Conservation (phyloP, 1,140 invertebrate species). For the Sycophaga agraensis region DNA sequence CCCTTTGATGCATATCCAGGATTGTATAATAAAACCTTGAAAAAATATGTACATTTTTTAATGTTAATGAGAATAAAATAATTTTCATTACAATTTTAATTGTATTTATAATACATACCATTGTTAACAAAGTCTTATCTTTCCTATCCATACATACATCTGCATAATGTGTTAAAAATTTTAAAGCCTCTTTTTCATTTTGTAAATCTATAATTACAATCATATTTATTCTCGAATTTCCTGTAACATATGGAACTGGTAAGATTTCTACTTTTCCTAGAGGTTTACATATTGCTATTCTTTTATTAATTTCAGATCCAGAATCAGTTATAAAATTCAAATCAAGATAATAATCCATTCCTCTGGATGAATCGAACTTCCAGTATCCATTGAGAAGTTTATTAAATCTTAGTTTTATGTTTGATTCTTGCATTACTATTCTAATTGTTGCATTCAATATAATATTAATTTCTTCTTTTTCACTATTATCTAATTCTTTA, state of each 20-base stretch:
- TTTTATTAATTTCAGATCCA: conserved; percentile 50
- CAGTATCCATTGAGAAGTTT: conserved; percentile 79
- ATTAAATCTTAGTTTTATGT: conserved; percentile 59
- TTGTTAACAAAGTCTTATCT: conserved; percentile 74
- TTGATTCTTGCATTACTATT: conserved; percentile 62
- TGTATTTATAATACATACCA: conserved; percentile 58
- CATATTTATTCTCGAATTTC: conserved; percentile 78
- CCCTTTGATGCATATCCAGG: conserved; percentile 66
- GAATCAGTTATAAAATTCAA: conserved; percentile 59
- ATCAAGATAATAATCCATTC: conserved; percentile 87
- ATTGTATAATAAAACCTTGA: conserved; percentile 65
- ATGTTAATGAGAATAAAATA: conserved; percentile 30
- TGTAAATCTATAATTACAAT: conserved; percentile 66
- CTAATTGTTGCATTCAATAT: conserved; percentile 63
- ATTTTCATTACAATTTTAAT: conserved; percentile 26
- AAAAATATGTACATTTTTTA: conserved; percentile 34
- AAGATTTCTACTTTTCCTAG: conserved; percentile 82
- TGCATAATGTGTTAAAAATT: conserved; percentile 74
- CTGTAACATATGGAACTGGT: conserved; percentile 87
- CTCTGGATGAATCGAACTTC: conserved; percentile 82
- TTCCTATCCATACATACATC: conserved; percentile 71
- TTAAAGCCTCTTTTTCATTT: conserved; percentile 58
- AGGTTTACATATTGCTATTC: conserved; percentile 73
- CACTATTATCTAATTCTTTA: conserved; percentile 61
- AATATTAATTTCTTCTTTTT: conserved; percentile 68